Base-by-base conservation (phyloP, 2,888 invertebrate genomes). In the Macrophya annulata region DNA sequence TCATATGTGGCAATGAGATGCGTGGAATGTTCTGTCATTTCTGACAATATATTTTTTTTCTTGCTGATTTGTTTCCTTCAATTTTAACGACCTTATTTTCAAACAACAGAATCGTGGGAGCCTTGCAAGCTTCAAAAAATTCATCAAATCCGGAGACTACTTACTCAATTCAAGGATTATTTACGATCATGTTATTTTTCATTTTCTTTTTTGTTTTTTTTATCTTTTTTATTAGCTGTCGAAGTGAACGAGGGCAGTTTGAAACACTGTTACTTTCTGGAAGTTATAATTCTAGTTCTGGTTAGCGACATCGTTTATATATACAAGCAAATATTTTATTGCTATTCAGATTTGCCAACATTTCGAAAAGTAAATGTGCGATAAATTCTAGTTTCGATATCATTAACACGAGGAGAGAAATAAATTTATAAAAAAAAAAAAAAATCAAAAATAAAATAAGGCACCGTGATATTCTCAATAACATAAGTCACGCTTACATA, bases 71-170 rank as follows among this genome's bases (percentile, higher is more conserved):
- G 59, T 81, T 62, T 74, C 62, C 62, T 51, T 62, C 81, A 59
- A 81, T 59, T 81, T 81, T 62, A 81, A 81, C n/a, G 40, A 81
- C 81, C 9, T 81, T 43, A 51, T 81, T 81, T 77, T 77, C 77
- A 77, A 77, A 25, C 37, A 77, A 31, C 51, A 9, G 31, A 77
- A 55, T 77, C 77, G 55, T 31, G 15, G 51, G 51, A 21, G 51
- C n/a, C 17, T 45, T 74, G 17, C 21, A 74, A 45, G n/a, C 21
- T 74, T 45, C 21, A 1, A 45, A n/a, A 74, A 45, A 74, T 74
- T 74, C n/a, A 74, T 74, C 72, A 74, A 74, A 74, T 25, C 15
- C 12, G 15, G 4, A 21, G 21, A 45, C 43, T 8, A 71, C 71
- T 15, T n/a, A 21, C 77, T 10, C 51, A 17, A 37, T 77, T 37